A percentile compares a stretch with the other conserved stretches of the same genome.
Evolutionary conservation across 2,113 vertebrate species (phyloP).

Genomic region (Rissa tridactyla): DNA sequence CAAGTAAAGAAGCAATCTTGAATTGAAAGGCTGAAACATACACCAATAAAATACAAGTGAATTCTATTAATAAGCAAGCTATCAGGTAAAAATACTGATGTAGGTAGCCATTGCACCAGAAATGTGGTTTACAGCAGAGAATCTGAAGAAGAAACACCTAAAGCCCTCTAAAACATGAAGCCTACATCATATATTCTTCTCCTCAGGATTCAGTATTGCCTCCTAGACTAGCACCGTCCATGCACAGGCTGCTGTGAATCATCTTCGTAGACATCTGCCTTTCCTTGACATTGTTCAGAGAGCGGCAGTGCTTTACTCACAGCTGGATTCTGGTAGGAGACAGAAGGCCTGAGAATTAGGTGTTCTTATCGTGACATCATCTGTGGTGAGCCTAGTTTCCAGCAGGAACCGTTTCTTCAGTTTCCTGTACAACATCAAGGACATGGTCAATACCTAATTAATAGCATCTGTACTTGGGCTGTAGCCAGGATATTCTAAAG

Average conservation of each 20-base stretch:
- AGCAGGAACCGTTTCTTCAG: background rate
- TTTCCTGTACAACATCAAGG: constrained; percentile 25
- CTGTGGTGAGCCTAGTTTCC: background rate
- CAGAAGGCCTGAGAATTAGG: background rate
- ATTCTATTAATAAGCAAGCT: background rate
- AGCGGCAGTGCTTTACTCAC: background rate
- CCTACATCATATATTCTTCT: background rate
- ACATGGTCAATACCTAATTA: background rate
- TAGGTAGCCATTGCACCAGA: background rate
- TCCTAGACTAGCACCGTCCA: background rate
- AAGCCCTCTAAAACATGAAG: background rate
- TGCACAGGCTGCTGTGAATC: background rate
- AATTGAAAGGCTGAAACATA: background rate
- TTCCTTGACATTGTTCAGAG: background rate
- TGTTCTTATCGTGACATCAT: background rate
- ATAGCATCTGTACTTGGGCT: background rate
- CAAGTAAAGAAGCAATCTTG: background rate
- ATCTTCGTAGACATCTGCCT: background rate
- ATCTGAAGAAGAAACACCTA: background rate
- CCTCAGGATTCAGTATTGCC: background rate
- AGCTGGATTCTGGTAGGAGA: background rate
- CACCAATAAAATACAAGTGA: background rate
- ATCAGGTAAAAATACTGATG: background rate
- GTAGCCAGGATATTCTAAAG: background rate
- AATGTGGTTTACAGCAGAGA: background rate